Conservation (phyloP, 2,888 invertebrate genomes). For the Limnephilus marmoratus region DNA sequence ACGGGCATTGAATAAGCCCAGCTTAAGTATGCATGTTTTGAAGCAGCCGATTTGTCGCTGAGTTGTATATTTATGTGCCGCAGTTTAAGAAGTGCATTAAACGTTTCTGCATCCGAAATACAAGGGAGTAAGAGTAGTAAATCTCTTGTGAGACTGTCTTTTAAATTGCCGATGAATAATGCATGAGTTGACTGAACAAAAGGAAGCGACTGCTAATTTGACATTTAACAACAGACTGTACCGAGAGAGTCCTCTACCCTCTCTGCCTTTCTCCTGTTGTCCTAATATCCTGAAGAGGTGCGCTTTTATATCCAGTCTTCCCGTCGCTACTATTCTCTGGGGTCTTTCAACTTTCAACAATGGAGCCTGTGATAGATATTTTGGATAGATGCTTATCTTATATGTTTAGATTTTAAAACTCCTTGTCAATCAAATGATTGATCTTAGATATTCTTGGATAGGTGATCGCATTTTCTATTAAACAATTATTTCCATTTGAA, state of each 20-base stretch:
- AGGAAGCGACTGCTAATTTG: constrained; percentile 64
- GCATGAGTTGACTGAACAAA: constrained; percentile 61
- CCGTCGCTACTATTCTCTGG: not conserved
- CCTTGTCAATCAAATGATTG: not conserved
- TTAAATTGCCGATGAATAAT: constrained; percentile 59
- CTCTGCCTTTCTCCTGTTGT: not conserved
- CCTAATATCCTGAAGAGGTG: constrained; percentile 7
- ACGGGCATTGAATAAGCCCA: not conserved
- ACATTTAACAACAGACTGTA: constrained; percentile 63
- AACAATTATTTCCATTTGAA: not conserved
- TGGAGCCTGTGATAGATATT: not conserved
- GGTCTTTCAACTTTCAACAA: not conserved
- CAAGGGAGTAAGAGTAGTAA: constrained; percentile 39
- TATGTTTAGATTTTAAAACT: not conserved
- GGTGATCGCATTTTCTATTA: not conserved
- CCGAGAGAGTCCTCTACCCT: constrained; percentile 8
- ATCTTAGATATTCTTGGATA: not conserved
- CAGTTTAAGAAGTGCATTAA: constrained; percentile 31
- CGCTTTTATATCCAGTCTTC: not conserved
- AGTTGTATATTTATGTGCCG: constrained; percentile 3
- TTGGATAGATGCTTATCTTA: not conserved
- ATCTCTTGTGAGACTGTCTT: constrained; percentile 43
- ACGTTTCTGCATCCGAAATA: constrained; percentile 35
- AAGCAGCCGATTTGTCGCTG: constrained; percentile 24
- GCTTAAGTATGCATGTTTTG: not conserved